Base-by-base conservation (phyloP, 2,888 invertebrate species). In the Lasioglossum lativentre region DNA sequence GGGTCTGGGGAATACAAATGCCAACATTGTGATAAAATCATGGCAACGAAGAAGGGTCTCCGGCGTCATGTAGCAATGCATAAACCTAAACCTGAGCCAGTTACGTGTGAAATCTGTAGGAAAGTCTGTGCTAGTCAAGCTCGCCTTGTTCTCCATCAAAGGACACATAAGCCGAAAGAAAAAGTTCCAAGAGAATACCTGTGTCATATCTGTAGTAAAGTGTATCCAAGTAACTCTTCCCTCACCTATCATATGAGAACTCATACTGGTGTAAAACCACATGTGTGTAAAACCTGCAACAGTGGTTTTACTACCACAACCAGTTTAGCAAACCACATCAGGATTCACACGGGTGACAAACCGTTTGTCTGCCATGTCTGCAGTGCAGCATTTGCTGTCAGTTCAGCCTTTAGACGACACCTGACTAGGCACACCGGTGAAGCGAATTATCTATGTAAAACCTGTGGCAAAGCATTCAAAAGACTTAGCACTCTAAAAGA, bases 161-260 rank as follows among this genome's bases (percentile, higher is more conserved):
- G 93, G 71, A 95, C 95, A 27, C 95, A 95, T 84, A 95, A 95
- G 77, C 95, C 95, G 10, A 95, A 95, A 81, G 95, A 95, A 77
- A 94, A 95, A 76, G 93, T 94, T 16, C 94, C 94, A 30, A 91
- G 95, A 27, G 95, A 95, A 83, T 95, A 95, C 79, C 89, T 95
- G 4, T 95, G 95, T 87, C 95, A 95, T 80, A 95, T 95, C 30
- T 95, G 95, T 86, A 95, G 95, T 86, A 95, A 95, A 88, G 95
- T 95, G 4, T 95, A 95, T 75, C 95, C 95, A 12, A 95, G 95
- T 82, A 95, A 95, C 86, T 95, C 95, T 2, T 95, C 95, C 0
- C 87, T 95, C 19, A 95, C 95, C 3, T 95, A 95, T 88, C 95
- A 95, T 82, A 95, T 95, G 95, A 93, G 95, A 72, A 95, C 95